Conservation (phyloP, 2,797 vertebrate species). For the Helostoma temminkii region DNA sequence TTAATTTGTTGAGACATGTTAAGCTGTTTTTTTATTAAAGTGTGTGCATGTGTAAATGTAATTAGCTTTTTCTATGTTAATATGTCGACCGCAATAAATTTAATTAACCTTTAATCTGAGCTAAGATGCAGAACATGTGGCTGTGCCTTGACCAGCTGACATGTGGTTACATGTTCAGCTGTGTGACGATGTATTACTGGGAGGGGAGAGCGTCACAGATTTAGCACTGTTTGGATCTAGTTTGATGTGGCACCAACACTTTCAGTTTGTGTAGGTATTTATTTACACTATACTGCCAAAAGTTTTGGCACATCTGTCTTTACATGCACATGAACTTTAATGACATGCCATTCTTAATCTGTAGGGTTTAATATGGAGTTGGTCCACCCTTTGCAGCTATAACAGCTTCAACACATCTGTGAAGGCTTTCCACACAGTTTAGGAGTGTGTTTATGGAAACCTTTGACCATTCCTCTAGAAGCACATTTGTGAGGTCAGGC, state of each 20-base stretch:
- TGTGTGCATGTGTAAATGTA: conserved; percentile 9
- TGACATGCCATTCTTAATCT: too few species aligned
- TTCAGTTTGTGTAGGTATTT: neutral
- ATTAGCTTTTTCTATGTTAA: conserved; percentile 38
- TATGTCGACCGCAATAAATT: conserved; percentile 18
- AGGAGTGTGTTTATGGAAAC: too few species aligned
- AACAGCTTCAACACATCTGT: too few species aligned
- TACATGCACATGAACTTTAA: too few species aligned
- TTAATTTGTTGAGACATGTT: neutral
- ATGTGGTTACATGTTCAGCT: conserved; percentile 9
- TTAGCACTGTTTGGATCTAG: neutral
- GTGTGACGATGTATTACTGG: neutral
- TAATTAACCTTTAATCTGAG: conserved; percentile 46
- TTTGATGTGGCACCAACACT: neutral
- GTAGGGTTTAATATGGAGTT: too few species aligned
- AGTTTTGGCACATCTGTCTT: too few species aligned
- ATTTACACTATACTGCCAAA: too few species aligned
- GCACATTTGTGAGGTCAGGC: too few species aligned
- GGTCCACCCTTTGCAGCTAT: too few species aligned
- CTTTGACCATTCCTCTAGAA: too few species aligned
- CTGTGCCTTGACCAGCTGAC: neutral
- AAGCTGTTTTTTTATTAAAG: neutral
- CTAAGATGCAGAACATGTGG: conserved; percentile 11
- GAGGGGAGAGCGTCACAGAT: neutral
- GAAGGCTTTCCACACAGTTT: too few species aligned